These are phyloP conservation scores for Myzus persicae DNA, from an alignment of 1,140 invertebrate genomes.

Conservation along the genomic window DNA sequence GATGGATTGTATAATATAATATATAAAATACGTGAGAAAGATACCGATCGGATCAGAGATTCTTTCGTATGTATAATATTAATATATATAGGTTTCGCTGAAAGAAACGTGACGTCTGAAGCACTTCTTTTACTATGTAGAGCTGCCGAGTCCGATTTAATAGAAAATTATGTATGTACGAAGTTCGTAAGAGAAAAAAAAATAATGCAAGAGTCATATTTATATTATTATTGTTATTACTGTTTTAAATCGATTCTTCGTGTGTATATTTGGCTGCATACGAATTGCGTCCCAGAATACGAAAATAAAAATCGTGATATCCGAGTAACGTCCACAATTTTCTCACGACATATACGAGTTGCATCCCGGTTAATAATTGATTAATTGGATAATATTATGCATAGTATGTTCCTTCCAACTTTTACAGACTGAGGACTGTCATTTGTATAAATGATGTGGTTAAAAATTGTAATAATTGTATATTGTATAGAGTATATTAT, in stretches of 20 bases:
- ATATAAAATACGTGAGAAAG: neutral
- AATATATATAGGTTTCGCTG: neutral
- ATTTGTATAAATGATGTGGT: too few relatives aligned
- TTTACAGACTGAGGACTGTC: too few relatives aligned
- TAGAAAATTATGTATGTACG: neutral
- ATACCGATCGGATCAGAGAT: neutral
- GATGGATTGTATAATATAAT: neutral
- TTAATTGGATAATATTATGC: too few relatives aligned
- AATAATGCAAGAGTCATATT: neutral
- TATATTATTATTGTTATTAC: neutral
- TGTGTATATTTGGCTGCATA: too few relatives aligned
- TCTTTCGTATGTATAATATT: neutral
- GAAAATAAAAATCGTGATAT: too few relatives aligned
- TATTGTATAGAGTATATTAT: too few relatives aligned
- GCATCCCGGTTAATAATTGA: too few relatives aligned
- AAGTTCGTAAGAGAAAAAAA: neutral
- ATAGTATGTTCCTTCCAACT: too few relatives aligned
- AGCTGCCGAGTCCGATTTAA: neutral
- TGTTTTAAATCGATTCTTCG: neutral
- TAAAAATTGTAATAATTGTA: too few relatives aligned
- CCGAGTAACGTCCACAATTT: too few relatives aligned
- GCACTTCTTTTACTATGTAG: neutral
- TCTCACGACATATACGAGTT: too few relatives aligned
- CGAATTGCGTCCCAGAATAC: too few relatives aligned
- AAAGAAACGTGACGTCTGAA: neutral